Conservation (phyloP, 2,888 invertebrate genomes). For the Sminthurides aquaticus region DNA sequence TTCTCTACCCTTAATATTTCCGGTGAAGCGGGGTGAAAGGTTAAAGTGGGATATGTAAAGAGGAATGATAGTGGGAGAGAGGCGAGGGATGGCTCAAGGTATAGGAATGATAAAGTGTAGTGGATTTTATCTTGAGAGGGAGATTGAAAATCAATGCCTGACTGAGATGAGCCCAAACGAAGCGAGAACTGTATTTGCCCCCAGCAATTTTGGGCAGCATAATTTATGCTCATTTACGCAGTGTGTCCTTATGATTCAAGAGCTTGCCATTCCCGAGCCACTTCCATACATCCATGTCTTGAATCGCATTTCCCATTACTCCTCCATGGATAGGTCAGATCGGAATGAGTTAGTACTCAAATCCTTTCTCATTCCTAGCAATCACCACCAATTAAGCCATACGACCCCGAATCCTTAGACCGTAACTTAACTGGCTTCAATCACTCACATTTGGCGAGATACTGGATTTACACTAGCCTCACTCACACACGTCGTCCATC, state of each 20-base stretch:
- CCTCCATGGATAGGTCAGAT: background rate
- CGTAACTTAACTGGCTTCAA: too few relatives aligned
- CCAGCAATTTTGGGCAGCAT: background rate
- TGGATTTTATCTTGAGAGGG: too few relatives aligned
- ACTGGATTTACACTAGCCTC: too few relatives aligned
- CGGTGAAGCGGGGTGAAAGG: background rate
- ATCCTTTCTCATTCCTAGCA: background rate
- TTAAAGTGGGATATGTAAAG: too few relatives aligned
- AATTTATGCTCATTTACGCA: background rate
- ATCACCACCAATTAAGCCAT: background rate
- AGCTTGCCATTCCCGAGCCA: too few relatives aligned
- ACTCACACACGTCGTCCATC: too few relatives aligned
- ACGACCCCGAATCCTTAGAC: background rate
- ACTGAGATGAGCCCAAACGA: background rate
- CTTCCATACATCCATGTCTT: background rate
- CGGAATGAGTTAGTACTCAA: background rate
- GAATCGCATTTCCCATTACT: background rate
- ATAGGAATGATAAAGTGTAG: too few relatives aligned
- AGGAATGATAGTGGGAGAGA: too few relatives aligned
- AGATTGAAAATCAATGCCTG: too few relatives aligned
- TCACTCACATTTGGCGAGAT: too few relatives aligned
- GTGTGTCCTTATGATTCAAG: background rate
- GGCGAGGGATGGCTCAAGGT: too few relatives aligned
- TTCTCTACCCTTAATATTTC: background rate
- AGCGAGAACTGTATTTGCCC: background rate